Evolutionary conservation across 2,797 vertebrate species (phyloP), one percentile per base, ranked within the genome.

Genomic region (Todus mexicanus): DNA sequence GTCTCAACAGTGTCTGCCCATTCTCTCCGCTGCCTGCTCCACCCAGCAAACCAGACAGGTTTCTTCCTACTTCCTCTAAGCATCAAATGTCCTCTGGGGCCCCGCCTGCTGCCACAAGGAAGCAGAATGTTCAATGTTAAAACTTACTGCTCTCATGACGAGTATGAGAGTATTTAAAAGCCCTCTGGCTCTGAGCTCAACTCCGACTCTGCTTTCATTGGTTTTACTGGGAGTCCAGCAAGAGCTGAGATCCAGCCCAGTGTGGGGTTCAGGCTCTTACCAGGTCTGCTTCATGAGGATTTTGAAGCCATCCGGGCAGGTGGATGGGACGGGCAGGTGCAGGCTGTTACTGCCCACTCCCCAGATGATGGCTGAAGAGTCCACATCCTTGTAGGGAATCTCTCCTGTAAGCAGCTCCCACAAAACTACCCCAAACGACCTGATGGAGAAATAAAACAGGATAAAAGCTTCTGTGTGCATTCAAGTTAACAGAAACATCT

Each of bases 201-300:
- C 15, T n/a, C n/a, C n/a, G 27, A 51, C 20, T 12, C 66, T 40
- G 25, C 7, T 60, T 69, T 48, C 43, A 20, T 0, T 1, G 6
- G 33, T 35, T 77, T 74, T 61, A 38, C 45, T 25, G 59, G 20
- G 56, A 47, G n/a, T 7, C 54, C 69, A 56, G 25, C 35, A 22
- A 37, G 54, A 83, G 29, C 50, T 50, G 48, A 17, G 18, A 70
- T 33, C 22, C 56, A 92, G 69, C 45, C 48, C 31, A 26, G 43
- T 38, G 29, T 6, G 5, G 43, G 77, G 75, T 75, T 68, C 31
- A 43, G 69, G 70, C 35, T 91, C 98, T 98, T 97, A 99, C 99
- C 99, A 99, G 37, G 99, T 99, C 96, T 99, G 99, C 96, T 99
- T 99, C 99, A 99, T 99, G 89, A 99, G 99, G 97, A 99, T 99